These are phyloP conservation scores for Athripsodes cinereus DNA, from an alignment of 2,888 invertebrate species.

Conservation along the genomic window DNA sequence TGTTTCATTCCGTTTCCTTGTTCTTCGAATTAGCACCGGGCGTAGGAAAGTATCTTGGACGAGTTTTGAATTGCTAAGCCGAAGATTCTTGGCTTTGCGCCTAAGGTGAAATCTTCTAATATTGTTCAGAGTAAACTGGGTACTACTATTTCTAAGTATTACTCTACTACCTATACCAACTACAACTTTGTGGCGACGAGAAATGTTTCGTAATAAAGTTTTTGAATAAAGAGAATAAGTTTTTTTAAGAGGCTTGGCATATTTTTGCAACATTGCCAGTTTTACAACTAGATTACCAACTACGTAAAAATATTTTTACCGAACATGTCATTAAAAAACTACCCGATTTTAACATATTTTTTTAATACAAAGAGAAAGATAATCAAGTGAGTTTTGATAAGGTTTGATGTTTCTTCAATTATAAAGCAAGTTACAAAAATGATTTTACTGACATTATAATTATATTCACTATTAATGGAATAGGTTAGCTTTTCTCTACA, in stretches of 20 bases:
- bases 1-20: constrained; percentile 8
- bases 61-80: constrained; percentile 18
- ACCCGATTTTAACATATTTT: too few relatives aligned
- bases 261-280: not conserved
- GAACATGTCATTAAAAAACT: too few relatives aligned
- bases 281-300: not conserved
- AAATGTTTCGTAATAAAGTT: constrained; percentile 1
- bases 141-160: too few relatives aligned
- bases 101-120: constrained; percentile 8
- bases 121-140: not conserved
- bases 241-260: not conserved
- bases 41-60: constrained; percentile 9
- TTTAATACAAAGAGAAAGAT: too few relatives aligned
- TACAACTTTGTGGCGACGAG: not conserved
- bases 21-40: constrained; percentile 19
- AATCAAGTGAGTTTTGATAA: too few relatives aligned
- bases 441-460: too few relatives aligned
- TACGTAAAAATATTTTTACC: too few relatives aligned
- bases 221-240: not conserved
- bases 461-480: too few relatives aligned
- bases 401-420: too few relatives aligned
- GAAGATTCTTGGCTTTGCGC: constrained; percentile 10
- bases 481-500: too few relatives aligned
- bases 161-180: not conserved
- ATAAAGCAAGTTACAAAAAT: too few relatives aligned